Evolutionary conservation across 2,888 invertebrate species (phyloP).

Genomic region (Hylaea fasciaria): DNA sequence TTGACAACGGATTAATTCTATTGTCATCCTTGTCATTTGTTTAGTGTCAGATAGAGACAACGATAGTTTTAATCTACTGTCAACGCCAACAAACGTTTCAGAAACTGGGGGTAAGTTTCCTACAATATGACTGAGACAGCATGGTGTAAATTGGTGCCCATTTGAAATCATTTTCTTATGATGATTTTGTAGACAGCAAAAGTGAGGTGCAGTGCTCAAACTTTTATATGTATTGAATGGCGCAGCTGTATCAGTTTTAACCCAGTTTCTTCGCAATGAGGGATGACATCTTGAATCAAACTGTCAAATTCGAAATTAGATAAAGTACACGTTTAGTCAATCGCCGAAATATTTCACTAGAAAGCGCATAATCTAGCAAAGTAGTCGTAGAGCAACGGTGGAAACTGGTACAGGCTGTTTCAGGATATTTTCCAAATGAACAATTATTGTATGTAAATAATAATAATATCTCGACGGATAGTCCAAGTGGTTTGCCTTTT

Average conservation of each 20-base stretch:
- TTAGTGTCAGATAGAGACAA: no score
- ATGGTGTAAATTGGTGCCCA: no score
- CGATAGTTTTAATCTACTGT: no score
- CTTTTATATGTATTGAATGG: slow-evolving; percentile 7
- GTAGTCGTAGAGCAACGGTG: not conserved
- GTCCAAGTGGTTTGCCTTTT: slow-evolving; percentile 63
- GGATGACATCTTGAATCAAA: not conserved
- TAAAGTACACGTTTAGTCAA: no score
- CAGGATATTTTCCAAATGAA: slow-evolving; percentile 30
- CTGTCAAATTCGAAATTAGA: not conserved
- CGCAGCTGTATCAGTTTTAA: slow-evolving; percentile 3
- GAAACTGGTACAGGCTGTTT: slow-evolving; percentile 44
- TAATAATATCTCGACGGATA: slow-evolving; percentile 28
- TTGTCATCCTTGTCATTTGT: no score
- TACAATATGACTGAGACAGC: no score
- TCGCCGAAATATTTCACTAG: not conserved
- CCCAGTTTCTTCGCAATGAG: not conserved
- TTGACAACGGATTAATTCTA: no score
- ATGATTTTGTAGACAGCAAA: slow-evolving; percentile 22
- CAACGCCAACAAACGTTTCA: no score
- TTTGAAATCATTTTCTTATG: no score
- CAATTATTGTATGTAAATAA: slow-evolving; percentile 37
- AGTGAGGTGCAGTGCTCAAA: slow-evolving; percentile 47
- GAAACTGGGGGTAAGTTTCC: no score
- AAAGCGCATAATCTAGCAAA: no score